Conservation (phyloP, 2,797 vertebrate genomes). For the Psittacula echo region DNA sequence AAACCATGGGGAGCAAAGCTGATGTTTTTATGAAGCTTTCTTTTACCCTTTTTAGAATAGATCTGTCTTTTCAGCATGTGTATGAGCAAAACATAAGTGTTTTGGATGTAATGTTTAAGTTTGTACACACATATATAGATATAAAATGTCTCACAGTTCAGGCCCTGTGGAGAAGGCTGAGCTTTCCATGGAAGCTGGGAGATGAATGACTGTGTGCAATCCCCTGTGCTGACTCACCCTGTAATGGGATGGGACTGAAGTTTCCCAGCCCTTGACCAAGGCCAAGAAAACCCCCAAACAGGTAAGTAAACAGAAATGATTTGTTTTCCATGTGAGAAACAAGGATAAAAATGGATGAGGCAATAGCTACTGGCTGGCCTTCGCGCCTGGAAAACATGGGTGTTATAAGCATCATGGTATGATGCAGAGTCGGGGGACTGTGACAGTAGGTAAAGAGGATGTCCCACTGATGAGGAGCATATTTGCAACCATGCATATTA, state of each 20-base stretch:
- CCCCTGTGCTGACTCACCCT: neutral
- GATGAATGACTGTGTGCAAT: neutral
- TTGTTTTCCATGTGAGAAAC: neutral
- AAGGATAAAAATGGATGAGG: neutral
- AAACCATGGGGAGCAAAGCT: neutral
- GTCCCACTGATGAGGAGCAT: neutral
- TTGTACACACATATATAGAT: accelerated
- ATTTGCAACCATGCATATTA: neutral
- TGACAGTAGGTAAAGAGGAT: neutral
- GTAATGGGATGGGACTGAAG: neutral
- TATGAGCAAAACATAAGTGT: neutral
- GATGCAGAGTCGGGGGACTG: neutral
- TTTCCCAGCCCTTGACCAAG: neutral
- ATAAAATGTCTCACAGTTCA: neutral
- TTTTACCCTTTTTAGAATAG: neutral
- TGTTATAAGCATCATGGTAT: accelerated
- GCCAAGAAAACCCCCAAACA: neutral
- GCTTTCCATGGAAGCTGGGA: neutral
- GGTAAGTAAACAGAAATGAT: neutral
- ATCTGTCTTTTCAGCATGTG: neutral
- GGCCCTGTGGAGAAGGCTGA: neutral
- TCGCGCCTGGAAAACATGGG: neutral
- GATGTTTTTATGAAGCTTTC: neutral
- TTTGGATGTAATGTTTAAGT: neutral
- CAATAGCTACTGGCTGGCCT: neutral